Evolutionary conservation across 30 jellyfish, hydroid and myxozoan species (phyloP).

Genomic region (Pseudorhiza aurosa): DNA sequence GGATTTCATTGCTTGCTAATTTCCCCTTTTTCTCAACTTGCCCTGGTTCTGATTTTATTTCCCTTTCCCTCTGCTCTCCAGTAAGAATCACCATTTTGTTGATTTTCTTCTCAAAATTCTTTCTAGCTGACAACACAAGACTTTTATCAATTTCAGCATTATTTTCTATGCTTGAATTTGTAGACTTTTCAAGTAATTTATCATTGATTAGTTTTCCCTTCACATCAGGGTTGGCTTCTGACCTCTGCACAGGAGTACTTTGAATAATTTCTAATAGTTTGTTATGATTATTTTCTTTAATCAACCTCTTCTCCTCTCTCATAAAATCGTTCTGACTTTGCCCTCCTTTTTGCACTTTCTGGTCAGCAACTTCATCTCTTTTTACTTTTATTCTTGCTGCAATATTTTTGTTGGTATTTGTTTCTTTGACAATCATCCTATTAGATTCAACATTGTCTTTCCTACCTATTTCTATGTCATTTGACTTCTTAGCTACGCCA

Average conservation of each 20-base stretch:
- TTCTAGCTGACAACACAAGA: not conserved
- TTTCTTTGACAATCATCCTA: not conserved
- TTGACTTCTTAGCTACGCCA: no score
- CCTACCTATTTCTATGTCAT: no score
- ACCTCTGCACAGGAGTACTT: constrained; percentile 2
- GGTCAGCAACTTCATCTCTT: not conserved
- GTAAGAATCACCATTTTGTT: constrained; percentile 25
- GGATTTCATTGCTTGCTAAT: not conserved
- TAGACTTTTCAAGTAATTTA: not conserved
- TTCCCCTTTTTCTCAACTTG: not conserved
- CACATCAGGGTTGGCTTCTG: not conserved
- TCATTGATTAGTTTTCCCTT: not conserved
- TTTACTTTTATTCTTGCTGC: not conserved
- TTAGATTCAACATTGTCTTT: not conserved
- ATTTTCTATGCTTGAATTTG: not conserved
- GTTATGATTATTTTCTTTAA: not conserved
- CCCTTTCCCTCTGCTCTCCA: constrained; percentile 49
- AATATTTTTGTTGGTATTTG: not conserved
- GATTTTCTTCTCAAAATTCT: constrained; percentile 22
- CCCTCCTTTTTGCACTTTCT: not conserved
- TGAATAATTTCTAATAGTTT: constrained; percentile 9
- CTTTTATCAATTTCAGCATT: not conserved
- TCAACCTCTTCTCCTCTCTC: not conserved
- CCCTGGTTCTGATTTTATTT: constrained; percentile 5
- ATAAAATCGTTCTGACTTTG: no score